Evolutionary conservation across 2,888 invertebrate species (phyloP).

Genomic region (Resseliella maxima): DNA sequence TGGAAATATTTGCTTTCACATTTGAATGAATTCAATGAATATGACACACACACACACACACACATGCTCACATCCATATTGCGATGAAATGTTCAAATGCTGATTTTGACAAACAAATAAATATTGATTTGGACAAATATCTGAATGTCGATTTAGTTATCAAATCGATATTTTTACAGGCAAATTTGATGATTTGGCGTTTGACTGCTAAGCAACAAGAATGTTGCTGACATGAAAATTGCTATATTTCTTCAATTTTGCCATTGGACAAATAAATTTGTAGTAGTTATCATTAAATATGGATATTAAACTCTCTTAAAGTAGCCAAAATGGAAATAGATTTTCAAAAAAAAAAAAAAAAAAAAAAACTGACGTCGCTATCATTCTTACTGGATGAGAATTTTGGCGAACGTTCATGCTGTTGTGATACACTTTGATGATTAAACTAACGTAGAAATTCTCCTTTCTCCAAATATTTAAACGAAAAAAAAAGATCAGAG

Average conservation of each 20-base stretch:
- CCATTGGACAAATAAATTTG: constrained; percentile 29
- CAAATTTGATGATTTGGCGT: no score
- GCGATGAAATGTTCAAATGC: no score
- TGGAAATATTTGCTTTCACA: constrained; percentile 49
- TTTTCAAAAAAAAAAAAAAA: background rate
- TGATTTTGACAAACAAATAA: no score
- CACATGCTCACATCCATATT: no score
- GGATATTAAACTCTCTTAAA: background rate
- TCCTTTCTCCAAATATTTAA: background rate
- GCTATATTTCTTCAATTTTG: background rate
- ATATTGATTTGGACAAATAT: no score
- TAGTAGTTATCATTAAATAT: background rate
- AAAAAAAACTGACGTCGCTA: background rate
- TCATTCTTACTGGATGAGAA: constrained; percentile 42
- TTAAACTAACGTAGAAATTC: background rate
- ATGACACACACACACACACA: no score
- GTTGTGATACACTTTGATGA: constrained; percentile 31
- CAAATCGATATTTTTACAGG: background rate
- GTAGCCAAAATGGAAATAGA: background rate
- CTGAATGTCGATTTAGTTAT: no score
- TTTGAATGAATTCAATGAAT: background rate
- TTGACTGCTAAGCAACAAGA: no score
- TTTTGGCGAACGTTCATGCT: background rate
- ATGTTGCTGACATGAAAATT: background rate
- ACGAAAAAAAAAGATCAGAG: background rate